Base-by-base conservation (phyloP, 2,888 invertebrate species). In the Conus canariensis region DNA sequence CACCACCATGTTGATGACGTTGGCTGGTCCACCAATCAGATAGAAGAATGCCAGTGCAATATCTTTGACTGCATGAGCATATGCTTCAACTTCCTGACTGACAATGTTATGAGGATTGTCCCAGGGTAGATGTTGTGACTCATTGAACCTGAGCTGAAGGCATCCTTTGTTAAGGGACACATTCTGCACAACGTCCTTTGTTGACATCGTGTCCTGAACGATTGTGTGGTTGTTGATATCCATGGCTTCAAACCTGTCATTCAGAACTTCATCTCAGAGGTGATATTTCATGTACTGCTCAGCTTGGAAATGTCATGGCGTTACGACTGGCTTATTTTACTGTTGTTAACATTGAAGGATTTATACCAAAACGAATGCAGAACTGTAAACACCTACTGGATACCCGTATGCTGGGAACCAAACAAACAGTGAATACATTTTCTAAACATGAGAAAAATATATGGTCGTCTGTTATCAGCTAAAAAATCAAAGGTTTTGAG, bases 1-100 rank as follows among this genome's bases (percentile, higher is more conserved):
- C 86, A 58, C 59, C 86, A 16, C 77, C 77, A 80, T 80, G 77
- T 80, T 80, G 45, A 80, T 80, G 77, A 80, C 7, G 77, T 80
- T 80, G 16, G 77, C 77, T 12, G 77, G 77, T 30, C 77, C 77
- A 14, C 77, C 77, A 80, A 80, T 80, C 77, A 86, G 59, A 30
- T 8, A 67, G 30, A 30, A 9, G 59, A 67, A 19, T 7, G 25
- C 45, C 19, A 64, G 45, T 8, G 64, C 58, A 64, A 64, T 6
- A 14, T 16, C 67, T 59, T 30, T 86, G 16, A 59, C 64, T 59
- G 7, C 58, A 10, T 14, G 8, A 5, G 30, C 10, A 8, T 14
- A 30, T 2, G 45, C 30, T 16, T 80, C 77, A 6, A 80, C 30
- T 30, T 30, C 77, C 14, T 10, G 22, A 30, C 77, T 80, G 30